phyloP scores from a whole-genome alignment of 2,113 vertebrate species.

The Chloropsis hardwickii region DNA sequence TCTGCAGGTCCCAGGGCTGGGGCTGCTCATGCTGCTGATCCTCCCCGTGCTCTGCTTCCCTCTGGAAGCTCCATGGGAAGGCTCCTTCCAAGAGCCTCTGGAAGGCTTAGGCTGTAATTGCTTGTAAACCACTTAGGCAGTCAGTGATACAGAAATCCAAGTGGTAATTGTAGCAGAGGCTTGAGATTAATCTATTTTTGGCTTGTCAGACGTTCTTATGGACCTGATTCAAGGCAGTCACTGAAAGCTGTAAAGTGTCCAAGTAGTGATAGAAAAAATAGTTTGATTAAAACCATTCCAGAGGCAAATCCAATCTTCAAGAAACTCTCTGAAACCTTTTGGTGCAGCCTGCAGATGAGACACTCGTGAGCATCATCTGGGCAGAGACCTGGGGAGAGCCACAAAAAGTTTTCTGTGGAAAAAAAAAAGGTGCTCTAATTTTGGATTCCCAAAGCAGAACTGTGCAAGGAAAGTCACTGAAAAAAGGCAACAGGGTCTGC shows the following conservation, averaged over 20 bases:
- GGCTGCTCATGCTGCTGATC: neutral
- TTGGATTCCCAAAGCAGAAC: neutral
- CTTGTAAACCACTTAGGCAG: constrained; percentile 30
- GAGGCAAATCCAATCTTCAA: neutral
- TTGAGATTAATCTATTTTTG: neutral
- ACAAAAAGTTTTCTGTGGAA: fast-evolving
- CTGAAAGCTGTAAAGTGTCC: neutral
- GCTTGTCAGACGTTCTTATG: neutral
- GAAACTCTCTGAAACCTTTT: neutral
- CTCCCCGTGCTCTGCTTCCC: fast-evolving
- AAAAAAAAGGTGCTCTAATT: neutral
- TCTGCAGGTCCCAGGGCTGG: neutral
- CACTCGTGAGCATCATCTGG: no score
- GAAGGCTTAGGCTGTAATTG: neutral
- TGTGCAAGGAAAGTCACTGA: neutral
- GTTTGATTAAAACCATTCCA: neutral
- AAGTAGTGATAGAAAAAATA: neutral
- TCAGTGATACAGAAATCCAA: neutral
- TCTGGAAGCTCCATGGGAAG: neutral
- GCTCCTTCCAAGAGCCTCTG: neutral
- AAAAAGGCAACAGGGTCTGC: neutral
- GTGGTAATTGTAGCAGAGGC: neutral
- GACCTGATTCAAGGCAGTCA: neutral
- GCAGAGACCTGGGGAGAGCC: neutral
- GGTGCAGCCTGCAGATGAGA: neutral